These are phyloP conservation scores for Alca torda DNA, from an alignment of 2,797 vertebrate species.

Conservation along the genomic window DNA sequence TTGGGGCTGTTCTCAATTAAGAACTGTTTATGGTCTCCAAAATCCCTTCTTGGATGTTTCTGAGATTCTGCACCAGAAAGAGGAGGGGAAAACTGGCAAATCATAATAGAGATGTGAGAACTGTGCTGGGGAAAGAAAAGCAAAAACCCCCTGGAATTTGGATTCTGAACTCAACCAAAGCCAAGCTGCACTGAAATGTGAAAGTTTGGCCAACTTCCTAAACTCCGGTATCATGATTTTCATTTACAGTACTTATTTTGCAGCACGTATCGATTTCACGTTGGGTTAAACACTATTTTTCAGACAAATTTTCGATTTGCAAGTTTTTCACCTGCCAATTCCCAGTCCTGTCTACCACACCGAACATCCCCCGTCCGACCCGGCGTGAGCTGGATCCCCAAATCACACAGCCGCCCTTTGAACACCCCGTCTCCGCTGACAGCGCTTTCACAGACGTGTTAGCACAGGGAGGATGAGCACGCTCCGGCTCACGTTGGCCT, in stretches of 20 bases:
- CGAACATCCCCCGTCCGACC: rapidly evolving
- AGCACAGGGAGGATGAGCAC: neutral
- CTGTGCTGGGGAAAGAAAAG: neutral
- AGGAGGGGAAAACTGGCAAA: conserved; percentile 24
- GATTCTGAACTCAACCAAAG: conserved; percentile 17
- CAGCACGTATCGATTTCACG: neutral
- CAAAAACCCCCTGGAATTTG: neutral
- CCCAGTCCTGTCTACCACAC: neutral
- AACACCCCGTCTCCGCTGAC: rapidly evolving
- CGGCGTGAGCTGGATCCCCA: neutral
- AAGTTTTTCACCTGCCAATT: neutral
- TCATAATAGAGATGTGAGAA: neutral
- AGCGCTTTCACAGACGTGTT: neutral
- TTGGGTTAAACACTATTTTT: neutral
- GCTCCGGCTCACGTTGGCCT: neutral
- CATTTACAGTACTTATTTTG: neutral
- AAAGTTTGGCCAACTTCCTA: conserved; percentile 22
- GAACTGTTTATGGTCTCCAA: conserved; percentile 10
- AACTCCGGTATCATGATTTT: neutral
- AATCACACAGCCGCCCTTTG: neutral
- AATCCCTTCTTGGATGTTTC: conserved; percentile 17
- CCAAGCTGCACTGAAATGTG: conserved; percentile 2
- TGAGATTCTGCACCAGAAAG: conserved; percentile 5
- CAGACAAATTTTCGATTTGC: neutral
- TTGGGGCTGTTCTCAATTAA: conserved; percentile 43